Evolutionary conservation across 2,113 vertebrate species (phyloP), one percentile per base, ranked within the genome.

Genomic region (Tragelaphus imberbis): DNA sequence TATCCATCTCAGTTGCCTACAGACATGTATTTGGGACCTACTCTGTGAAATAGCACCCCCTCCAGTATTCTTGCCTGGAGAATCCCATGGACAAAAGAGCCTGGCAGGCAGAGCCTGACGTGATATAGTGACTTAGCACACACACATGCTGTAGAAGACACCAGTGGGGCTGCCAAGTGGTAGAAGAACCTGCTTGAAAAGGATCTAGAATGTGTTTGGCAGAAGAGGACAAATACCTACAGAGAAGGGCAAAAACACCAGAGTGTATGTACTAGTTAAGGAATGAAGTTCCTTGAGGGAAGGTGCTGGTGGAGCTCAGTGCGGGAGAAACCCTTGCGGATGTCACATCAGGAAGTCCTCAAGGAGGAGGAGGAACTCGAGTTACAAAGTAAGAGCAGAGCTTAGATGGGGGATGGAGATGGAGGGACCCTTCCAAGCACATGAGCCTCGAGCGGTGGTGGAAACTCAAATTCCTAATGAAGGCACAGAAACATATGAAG

Each of bases 261-360:
- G 23, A 15, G 21, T 14, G 13, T 21, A 6, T 3, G 3, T 11
- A 1, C 25, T 2, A 10, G 56, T 33, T 25, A 8, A 27, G 12
- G 3, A 86, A 40, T 15, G 2, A 33, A 11, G 3, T 19, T 9
- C 33, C 2, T 0, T 8, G 58, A 84, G 30, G 51, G 44, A 6
- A 21, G 19, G 13, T 8, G 27, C 47, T 47, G 25, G 6, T 19
- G 8, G 27, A 16, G 23, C n/a, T 90, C 53, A 16, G 33, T 25
- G 27, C 36, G 3, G 25, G 40, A 95, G 55, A 80, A 23, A 30
- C 27, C 33, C 44, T 40, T 16, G 12, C 7, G 5, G 44, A 15
- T 59, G 3, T 55, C 17, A 16, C 6, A 3, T 68, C 51, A n/a
- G 58, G 3, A 88, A 61, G 36, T 36, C 14, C 5, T n/a, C 36